A percentile compares a stretch with the other conserved stretches of the same genome.
Evolutionary conservation across 2,113 vertebrate genomes (phyloP).

Genomic region (Regulus satrapa): DNA sequence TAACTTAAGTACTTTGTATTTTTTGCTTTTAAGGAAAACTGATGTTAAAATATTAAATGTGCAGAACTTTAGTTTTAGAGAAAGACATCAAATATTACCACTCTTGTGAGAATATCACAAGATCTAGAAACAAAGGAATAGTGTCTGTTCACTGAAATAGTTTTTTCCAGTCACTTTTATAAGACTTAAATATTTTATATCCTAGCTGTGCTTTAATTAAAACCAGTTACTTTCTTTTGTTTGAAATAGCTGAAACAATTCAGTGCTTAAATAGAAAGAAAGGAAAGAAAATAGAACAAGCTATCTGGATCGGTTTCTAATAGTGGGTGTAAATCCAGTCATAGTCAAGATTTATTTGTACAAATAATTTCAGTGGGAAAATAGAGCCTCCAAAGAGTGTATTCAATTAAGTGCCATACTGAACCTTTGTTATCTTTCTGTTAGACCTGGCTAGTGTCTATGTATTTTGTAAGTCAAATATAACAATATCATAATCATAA

Average conservation of each 20-base stretch:
- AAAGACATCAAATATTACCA: not conserved
- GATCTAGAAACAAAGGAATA: not conserved
- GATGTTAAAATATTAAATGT: not conserved
- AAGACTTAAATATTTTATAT: conserved; percentile 13
- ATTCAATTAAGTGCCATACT: conserved; percentile 26
- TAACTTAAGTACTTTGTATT: not conserved
- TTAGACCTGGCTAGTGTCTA: conserved; percentile 33
- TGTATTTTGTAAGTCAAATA: not conserved
- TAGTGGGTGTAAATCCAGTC: not conserved
- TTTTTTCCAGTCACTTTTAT: conserved; percentile 12
- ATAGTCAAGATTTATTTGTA: conserved; percentile 42
- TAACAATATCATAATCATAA: conserved; percentile 6
- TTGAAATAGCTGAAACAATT: conserved; percentile 43
- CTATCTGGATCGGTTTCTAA: conserved; percentile 6
- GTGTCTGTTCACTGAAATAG: not conserved
- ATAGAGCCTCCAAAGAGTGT: not conserved
- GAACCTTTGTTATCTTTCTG: conserved; percentile 24
- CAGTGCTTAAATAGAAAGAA: not conserved
- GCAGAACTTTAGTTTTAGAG: not conserved
- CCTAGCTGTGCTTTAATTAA: conserved; percentile 32
- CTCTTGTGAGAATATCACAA: not conserved
- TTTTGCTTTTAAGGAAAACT: not conserved
- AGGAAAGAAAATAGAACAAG: not conserved
- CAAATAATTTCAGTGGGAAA: conserved; percentile 22
- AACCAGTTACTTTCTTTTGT: conserved; percentile 43